phyloP scores from a whole-genome alignment of 2,797 vertebrate genomes.

The Numenius phaeopus region DNA sequence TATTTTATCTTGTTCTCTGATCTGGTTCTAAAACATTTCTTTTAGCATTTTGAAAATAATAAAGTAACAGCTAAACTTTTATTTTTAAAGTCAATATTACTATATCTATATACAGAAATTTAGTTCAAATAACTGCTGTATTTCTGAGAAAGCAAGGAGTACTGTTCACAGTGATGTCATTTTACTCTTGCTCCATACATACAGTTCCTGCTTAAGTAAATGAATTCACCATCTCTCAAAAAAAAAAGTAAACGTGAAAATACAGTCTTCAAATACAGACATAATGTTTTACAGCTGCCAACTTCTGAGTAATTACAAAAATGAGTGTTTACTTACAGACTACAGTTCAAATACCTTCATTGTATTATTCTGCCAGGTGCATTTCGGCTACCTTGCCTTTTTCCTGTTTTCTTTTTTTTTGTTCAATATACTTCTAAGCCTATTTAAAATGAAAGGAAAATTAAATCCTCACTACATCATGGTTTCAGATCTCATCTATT shows the following conservation, averaged over 20 bases:
- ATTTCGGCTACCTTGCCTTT: neutral
- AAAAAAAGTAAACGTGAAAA: neutral
- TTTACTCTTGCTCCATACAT: neutral
- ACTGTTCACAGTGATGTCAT: neutral
- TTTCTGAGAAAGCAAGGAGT: neutral
- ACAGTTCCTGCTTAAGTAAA: neutral
- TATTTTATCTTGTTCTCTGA: neutral
- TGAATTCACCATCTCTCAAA: neutral
- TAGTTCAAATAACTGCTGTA: neutral
- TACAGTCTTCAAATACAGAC: neutral
- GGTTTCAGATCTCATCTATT: neutral
- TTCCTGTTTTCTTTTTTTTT: neutral
- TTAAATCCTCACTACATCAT: neutral
- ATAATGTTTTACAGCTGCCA: constrained; percentile 1
- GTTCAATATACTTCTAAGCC: neutral
- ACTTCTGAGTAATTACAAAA: neutral
- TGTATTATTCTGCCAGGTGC: neutral
- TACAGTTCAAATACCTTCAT: neutral
- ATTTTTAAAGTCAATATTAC: neutral
- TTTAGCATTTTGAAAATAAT: neutral
- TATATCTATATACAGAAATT: neutral
- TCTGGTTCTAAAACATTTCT: neutral
- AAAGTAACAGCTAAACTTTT: neutral
- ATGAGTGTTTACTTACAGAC: constrained; percentile 17
- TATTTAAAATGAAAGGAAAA: constrained; percentile 3